phyloP scores from a whole-genome alignment of 1,140 invertebrate species.

The Maconellicoccus hirsutus region DNA sequence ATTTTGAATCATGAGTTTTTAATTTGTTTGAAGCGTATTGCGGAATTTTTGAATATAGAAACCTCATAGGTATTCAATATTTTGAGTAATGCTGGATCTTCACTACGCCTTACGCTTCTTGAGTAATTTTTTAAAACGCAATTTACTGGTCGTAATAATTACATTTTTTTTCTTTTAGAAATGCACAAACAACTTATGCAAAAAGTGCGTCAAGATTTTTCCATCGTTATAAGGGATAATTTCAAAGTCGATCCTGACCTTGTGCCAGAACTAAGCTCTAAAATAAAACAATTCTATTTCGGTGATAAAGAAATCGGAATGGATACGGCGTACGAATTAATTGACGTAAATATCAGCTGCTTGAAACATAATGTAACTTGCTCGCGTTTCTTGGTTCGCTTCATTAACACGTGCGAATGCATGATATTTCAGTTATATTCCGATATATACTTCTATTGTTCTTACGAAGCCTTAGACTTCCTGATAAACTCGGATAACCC shows the following conservation, averaged over 20 bases:
- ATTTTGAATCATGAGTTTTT: no score
- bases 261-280: not conserved
- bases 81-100: no score
- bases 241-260: not conserved
- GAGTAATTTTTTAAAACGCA: no score
- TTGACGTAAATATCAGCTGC: not conserved
- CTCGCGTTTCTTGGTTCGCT: not conserved
- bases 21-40: no score
- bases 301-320: slow-evolving; percentile 3
- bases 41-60: no score
- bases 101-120: no score
- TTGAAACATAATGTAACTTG: no score
- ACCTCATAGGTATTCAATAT: no score
- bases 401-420: no score
- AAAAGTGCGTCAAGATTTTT: not conserved
- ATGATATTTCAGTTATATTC: not conserved
- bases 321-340: not conserved
- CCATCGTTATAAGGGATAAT: not conserved
- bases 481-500: not conserved
- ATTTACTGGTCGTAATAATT: no score
- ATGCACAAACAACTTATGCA: not conserved
- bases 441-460: not conserved
- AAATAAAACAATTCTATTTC: slow-evolving; percentile 13
- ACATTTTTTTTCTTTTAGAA: not conserved
- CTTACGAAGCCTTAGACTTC: not conserved